phyloP scores from a whole-genome alignment of 2,888 invertebrate genomes.

The Perithous albicinctus region DNA sequence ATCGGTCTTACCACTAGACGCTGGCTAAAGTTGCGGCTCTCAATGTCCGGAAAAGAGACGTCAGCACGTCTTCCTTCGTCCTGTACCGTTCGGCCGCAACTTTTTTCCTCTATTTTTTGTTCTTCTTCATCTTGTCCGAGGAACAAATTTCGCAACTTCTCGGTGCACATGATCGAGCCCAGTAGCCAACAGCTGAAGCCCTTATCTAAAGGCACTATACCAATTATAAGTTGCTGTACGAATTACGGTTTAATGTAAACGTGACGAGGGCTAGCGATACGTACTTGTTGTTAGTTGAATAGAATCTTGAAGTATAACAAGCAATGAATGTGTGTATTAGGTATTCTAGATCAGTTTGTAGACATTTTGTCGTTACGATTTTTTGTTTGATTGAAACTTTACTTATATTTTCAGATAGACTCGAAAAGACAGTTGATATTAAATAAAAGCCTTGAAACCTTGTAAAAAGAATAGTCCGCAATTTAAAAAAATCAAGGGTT shows the following conservation, averaged over 20 bases:
- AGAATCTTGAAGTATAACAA: no score
- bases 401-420: no score
- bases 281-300: not conserved
- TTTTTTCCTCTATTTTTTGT: constrained; percentile 1
- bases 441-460: no score
- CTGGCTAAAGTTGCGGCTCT: constrained; percentile 39
- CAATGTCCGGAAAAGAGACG: constrained; percentile 46
- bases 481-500: no score
- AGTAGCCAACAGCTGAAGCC: constrained; percentile 41
- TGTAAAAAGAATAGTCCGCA: no score
- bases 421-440: no score
- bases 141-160: constrained; percentile 57
- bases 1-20: constrained; percentile 10
- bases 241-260: constrained; percentile 3
- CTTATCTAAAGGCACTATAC: constrained; percentile 6
- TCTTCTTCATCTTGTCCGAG: constrained; percentile 20
- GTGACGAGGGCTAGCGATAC: not conserved
- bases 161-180: constrained; percentile 21
- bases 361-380: no score
- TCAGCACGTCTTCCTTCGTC: constrained; percentile 32
- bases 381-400: no score
- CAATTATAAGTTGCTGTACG: constrained; percentile 40
- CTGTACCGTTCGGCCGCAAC: not conserved
- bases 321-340: no score
- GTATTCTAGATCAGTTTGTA: no score